Conservation (phyloP, 2,797 vertebrate species). For the Pelobates cultripes region DNA sequence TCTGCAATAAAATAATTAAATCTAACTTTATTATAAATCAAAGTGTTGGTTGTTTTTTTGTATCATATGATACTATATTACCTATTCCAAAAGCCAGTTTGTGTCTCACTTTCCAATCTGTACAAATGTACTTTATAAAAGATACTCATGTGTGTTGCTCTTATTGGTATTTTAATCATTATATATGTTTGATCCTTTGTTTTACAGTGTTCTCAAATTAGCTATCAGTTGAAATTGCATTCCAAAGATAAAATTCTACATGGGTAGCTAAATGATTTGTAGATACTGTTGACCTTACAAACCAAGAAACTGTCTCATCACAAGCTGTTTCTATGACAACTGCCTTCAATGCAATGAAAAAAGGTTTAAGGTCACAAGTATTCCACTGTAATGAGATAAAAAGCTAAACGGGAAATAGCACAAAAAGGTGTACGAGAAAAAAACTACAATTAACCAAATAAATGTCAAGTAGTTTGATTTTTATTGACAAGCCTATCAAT, state of each 20-base stretch:
- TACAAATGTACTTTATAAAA: too few relatives aligned
- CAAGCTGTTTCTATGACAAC: slow-evolving; percentile 34
- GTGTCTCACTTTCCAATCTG: neutral
- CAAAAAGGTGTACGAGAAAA: neutral
- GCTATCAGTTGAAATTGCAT: slow-evolving; percentile 35
- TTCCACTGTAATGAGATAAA: slow-evolving; percentile 3
- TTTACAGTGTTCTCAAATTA: slow-evolving; percentile 22
- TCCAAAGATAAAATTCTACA: slow-evolving; percentile 31
- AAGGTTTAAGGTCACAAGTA: slow-evolving; percentile 19
- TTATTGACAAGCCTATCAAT: neutral
- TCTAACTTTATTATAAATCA: too few relatives aligned
- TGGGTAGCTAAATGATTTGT: neutral
- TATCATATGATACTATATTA: neutral
- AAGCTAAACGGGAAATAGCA: neutral
- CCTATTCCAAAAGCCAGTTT: neutral
- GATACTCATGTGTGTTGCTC: too few relatives aligned
- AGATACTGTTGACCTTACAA: slow-evolving; percentile 8
- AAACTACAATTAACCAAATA: neutral
- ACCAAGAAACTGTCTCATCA: slow-evolving; percentile 10
- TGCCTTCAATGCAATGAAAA: neutral
- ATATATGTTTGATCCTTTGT: neutral
- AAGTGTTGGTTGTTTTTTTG: too few relatives aligned
- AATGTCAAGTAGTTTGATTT: neutral
- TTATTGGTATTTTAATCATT: neutral
- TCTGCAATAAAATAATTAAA: too few relatives aligned